phyloP scores from a whole-genome alignment of 1,140 invertebrate genomes.

The Drosophila ananassae region DNA sequence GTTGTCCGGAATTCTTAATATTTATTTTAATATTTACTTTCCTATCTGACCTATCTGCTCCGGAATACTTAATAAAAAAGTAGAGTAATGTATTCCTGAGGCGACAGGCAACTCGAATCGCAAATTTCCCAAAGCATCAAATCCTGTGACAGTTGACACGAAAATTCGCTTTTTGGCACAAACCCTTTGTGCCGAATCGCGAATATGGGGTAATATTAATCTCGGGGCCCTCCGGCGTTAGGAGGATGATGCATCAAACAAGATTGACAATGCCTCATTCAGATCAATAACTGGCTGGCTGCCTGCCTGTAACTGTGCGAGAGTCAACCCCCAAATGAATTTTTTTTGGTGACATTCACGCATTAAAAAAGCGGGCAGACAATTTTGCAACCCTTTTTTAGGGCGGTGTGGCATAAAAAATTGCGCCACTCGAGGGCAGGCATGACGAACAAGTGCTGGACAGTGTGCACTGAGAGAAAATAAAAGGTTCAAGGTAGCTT shows the following conservation, averaged over 20 bases:
- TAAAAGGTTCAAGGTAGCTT: not conserved
- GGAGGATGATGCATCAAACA: conserved; percentile 68
- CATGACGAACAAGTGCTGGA: conserved; percentile 70
- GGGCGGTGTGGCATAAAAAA: conserved; percentile 65
- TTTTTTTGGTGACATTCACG: conserved; percentile 61
- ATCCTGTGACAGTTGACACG: conserved; percentile 75
- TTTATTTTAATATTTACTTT: not conserved
- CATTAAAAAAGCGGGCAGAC: conserved; percentile 40
- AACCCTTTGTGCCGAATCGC: conserved; percentile 51
- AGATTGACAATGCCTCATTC: conserved; percentile 74
- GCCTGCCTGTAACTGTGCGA: conserved; percentile 21
- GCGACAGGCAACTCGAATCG: conserved; percentile 34
- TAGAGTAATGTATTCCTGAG: conserved; percentile 5
- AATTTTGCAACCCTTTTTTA: conserved; percentile 72
- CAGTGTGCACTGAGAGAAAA: conserved; percentile 4
- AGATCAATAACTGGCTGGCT: conserved; percentile 65
- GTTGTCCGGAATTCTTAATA: conserved; percentile 3
- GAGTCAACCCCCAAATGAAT: conserved; percentile 46
- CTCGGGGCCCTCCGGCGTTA: conserved; percentile 24
- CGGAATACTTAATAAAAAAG: not conserved
- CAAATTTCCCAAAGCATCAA: conserved; percentile 43
- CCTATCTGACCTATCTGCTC: not conserved
- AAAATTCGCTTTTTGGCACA: conserved; percentile 68
- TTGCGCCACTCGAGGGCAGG: conserved; percentile 72
- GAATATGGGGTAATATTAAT: conserved; percentile 65